These are phyloP conservation scores for Oreochromis mossambicus DNA, from an alignment of 2,797 vertebrate species.

Conservation along the genomic window DNA sequence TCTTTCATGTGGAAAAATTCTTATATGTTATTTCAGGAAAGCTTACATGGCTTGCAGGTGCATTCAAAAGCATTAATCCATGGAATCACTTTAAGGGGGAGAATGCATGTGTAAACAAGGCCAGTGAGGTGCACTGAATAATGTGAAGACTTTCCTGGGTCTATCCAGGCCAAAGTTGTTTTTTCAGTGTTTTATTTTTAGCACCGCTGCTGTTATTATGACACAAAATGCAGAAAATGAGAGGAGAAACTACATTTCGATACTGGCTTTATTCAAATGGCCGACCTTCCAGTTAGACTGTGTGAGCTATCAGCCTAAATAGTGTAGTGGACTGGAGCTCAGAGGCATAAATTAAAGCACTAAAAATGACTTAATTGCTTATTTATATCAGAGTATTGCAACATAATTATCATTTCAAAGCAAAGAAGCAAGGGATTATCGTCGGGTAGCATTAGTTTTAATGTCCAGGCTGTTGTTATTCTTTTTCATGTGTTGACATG, in stretches of 20 bases:
- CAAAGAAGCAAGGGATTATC: slow-evolving; percentile 23
- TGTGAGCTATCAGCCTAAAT: background rate
- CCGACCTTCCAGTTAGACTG: background rate
- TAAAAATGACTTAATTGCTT: slow-evolving; percentile 20
- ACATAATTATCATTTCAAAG: slow-evolving; percentile 41
- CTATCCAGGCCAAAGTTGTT: background rate
- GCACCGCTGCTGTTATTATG: background rate
- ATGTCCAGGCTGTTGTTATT: slow-evolving; percentile 18
- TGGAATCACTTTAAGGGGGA: slow-evolving; percentile 10
- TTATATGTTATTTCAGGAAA: background rate
- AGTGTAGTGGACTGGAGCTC: slow-evolving; percentile 5
- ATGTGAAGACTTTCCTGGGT: background rate
- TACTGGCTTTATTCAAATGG: background rate
- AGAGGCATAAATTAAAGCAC: slow-evolving; percentile 30
- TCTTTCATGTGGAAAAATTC: background rate
- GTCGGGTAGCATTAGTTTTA: slow-evolving; percentile 30
- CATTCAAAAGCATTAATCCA: slow-evolving; percentile 45
- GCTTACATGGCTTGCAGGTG: background rate
- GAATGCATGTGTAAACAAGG: slow-evolving; percentile 36
- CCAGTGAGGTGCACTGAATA: slow-evolving; percentile 25
- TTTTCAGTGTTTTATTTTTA: background rate
- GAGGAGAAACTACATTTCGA: background rate
- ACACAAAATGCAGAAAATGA: background rate
- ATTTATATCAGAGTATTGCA: slow-evolving; percentile 32
- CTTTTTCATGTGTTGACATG: slow-evolving; percentile 30